Percentiles rank a stretch among this genome's conserved stretches.
Evolutionary conservation across 2,113 vertebrate genomes (phyloP).

Genomic region (Otolemur garnettii): DNA sequence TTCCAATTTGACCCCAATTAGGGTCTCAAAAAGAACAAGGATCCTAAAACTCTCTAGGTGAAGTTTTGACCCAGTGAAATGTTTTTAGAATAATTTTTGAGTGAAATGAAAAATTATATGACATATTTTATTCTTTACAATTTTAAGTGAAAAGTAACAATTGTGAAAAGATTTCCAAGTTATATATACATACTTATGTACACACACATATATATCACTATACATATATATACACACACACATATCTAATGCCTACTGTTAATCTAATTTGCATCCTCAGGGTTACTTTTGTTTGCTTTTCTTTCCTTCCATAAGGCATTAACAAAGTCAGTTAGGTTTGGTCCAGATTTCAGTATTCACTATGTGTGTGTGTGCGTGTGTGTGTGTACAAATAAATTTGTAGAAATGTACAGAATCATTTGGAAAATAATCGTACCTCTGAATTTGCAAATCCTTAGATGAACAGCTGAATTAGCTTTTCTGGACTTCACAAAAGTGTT

Average conservation of each 20-base stretch:
- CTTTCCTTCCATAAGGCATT: background rate
- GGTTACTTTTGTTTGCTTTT: background rate
- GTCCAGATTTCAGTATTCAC: background rate
- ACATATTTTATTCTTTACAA: background rate
- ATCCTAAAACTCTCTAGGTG: background rate
- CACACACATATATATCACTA: too few species aligned
- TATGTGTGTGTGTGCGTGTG: background rate
- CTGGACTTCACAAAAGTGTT: background rate
- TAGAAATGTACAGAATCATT: background rate
- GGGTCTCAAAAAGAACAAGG: background rate
- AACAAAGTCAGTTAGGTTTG: background rate
- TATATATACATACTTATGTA: too few species aligned
- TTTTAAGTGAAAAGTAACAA: background rate
- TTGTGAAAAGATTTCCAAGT: background rate
- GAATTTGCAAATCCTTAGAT: background rate
- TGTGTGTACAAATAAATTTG: background rate
- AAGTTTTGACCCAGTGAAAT: background rate
- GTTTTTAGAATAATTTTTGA: background rate
- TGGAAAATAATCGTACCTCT: background rate
- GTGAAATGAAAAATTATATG: background rate
- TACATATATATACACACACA: rapidly evolving
- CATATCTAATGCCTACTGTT: background rate
- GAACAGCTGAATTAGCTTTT: background rate
- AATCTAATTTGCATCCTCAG: background rate
- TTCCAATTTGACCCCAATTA: background rate